Conservation (phyloP, 2,888 invertebrate species). For the Tipula lateralis region DNA sequence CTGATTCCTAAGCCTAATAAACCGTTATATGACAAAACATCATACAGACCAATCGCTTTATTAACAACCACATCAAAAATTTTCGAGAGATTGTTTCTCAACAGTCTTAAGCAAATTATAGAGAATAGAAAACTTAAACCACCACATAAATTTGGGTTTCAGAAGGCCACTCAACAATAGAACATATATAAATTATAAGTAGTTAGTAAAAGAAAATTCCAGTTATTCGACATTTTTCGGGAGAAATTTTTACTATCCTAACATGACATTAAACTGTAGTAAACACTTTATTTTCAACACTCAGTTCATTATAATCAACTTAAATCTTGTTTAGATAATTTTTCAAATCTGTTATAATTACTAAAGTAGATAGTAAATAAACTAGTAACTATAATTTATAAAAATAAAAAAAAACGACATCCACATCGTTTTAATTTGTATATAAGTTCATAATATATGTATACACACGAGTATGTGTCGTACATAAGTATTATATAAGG, state of each 20-base stretch:
- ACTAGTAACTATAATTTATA: background rate
- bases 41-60: too few relatives aligned
- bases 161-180: too few relatives aligned
- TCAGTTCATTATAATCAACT: background rate
- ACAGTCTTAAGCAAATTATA: too few relatives aligned
- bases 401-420: background rate
- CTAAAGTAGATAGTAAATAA: background rate
- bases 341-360: background rate
- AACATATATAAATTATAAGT: too few relatives aligned
- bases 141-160: too few relatives aligned
- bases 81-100: too few relatives aligned
- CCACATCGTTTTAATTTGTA: background rate
- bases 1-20: too few relatives aligned
- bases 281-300: background rate
- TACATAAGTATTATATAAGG: background rate
- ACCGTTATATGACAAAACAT: too few relatives aligned
- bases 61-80: too few relatives aligned
- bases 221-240: background rate
- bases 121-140: too few relatives aligned
- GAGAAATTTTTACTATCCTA: background rate
- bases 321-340: background rate
- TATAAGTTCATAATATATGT: background rate
- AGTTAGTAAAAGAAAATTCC: too few relatives aligned
- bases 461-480: background rate
- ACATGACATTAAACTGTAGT: background rate